These are phyloP conservation scores for Gallinago jamesoni DNA, from an alignment of 2,113 vertebrate species.

Conservation along the genomic window DNA sequence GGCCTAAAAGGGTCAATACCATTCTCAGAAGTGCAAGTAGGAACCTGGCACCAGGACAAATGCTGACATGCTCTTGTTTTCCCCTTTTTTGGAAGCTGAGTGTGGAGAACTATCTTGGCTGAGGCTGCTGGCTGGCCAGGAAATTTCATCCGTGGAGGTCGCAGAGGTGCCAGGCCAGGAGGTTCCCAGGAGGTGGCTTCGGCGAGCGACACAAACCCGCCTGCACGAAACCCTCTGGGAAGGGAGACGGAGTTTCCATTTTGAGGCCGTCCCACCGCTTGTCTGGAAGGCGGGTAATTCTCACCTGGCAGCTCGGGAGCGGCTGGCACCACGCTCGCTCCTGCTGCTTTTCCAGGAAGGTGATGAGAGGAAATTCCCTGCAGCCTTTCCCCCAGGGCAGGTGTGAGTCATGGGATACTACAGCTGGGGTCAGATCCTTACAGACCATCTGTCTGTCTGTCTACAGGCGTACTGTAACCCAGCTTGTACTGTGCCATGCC, in stretches of 20 bases:
- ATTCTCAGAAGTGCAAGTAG: neutral
- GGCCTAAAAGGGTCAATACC: neutral
- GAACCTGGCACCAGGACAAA: neutral
- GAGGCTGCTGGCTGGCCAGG: neutral
- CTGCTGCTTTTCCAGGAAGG: constrained; percentile 63
- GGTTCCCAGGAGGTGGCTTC: fast-evolving
- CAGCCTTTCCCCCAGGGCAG: neutral
- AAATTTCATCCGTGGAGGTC: neutral
- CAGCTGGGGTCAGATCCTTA: constrained; percentile 11
- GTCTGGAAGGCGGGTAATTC: constrained; percentile 29
- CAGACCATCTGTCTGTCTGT: neutral
- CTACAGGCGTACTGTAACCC: neutral
- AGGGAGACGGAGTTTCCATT: neutral
- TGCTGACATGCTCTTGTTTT: neutral
- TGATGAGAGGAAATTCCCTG: neutral
- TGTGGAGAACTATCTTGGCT: neutral
- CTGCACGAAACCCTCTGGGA: neutral
- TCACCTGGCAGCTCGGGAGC: constrained; percentile 33
- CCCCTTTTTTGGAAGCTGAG: neutral
- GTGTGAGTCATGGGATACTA: constrained; percentile 35
- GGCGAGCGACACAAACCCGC: fast-evolving
- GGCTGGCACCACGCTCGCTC: neutral
- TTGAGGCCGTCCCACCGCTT: neutral
- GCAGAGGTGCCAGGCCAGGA: neutral
- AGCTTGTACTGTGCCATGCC: neutral